These are phyloP conservation scores for Tursiops truncatus DNA, from an alignment of 2,113 vertebrate genomes.

Conservation along the genomic window DNA sequence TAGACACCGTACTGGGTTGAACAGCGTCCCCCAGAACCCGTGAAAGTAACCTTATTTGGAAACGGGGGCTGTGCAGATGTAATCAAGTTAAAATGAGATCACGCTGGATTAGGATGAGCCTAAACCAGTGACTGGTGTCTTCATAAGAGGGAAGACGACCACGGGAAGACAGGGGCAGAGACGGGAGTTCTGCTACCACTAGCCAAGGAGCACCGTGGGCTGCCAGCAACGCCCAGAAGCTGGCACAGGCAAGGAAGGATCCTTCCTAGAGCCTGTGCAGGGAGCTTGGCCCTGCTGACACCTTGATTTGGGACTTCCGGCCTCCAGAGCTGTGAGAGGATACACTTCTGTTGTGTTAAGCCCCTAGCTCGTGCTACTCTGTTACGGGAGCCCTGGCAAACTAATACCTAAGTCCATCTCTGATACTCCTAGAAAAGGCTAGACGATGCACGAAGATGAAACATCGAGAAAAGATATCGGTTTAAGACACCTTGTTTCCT, in stretches of 20 bases:
- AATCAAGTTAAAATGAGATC: not conserved
- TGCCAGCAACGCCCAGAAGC: no score
- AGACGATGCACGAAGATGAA: not conserved
- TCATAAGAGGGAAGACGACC: not conserved
- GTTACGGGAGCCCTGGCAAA: not conserved
- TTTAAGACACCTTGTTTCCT: not conserved
- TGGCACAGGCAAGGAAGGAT: not conserved
- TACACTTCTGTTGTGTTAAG: not conserved
- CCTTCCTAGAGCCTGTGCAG: not conserved
- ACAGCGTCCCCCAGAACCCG: not conserved
- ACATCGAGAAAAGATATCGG: not conserved
- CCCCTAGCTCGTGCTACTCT: fast-evolving
- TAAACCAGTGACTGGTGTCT: not conserved
- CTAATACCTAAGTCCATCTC: not conserved
- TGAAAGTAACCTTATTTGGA: not conserved
- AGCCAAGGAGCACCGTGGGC: no score
- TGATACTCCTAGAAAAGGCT: not conserved
- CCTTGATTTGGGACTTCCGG: not conserved
- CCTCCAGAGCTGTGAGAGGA: not conserved
- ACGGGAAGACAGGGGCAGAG: not conserved
- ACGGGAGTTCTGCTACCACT: fast-evolving
- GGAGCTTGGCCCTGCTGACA: fast-evolving
- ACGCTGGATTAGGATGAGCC: not conserved
- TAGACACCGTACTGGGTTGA: not conserved
- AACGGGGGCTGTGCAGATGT: not conserved